These are phyloP conservation scores for Antechinus flavipes DNA, from an alignment of 2,113 vertebrate species.

Conservation along the genomic window DNA sequence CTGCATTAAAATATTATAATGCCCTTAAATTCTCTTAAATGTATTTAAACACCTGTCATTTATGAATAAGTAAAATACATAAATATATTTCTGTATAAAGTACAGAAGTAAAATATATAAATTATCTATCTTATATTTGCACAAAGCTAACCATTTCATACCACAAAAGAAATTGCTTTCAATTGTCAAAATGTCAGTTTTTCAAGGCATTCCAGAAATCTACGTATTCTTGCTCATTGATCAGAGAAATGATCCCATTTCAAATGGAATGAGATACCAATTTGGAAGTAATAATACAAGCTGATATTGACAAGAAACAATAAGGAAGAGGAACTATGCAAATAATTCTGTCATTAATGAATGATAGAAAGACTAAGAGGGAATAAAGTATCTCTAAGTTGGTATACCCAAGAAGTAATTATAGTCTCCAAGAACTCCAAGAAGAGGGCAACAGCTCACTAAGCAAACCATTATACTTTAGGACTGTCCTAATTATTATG, in stretches of 20 bases:
- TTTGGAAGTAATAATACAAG: background rate
- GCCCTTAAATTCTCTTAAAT: background rate
- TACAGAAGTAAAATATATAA: background rate
- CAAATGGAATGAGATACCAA: background rate
- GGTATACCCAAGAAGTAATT: background rate
- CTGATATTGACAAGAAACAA: background rate
- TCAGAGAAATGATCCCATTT: background rate
- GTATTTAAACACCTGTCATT: background rate
- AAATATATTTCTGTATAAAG: background rate
- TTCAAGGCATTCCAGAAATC: background rate
- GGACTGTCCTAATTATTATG: background rate
- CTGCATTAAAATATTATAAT: background rate
- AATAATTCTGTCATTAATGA: background rate
- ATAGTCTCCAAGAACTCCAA: background rate
- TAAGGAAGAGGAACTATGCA: accelerated
- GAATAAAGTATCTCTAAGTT: background rate
- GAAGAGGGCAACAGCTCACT: background rate
- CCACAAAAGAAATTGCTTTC: background rate
- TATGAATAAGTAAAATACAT: background rate
- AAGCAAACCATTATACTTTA: background rate
- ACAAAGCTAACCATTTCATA: background rate
- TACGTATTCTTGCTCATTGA: background rate
- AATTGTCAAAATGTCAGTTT: background rate
- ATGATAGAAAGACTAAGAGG: background rate
- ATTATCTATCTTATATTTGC: background rate